Percentiles rank a stretch among this genome's conserved stretches.
These are phyloP conservation scores for Stictocephala bisonia DNA, from an alignment of 2,888 invertebrate genomes.

Conservation along the genomic window DNA sequence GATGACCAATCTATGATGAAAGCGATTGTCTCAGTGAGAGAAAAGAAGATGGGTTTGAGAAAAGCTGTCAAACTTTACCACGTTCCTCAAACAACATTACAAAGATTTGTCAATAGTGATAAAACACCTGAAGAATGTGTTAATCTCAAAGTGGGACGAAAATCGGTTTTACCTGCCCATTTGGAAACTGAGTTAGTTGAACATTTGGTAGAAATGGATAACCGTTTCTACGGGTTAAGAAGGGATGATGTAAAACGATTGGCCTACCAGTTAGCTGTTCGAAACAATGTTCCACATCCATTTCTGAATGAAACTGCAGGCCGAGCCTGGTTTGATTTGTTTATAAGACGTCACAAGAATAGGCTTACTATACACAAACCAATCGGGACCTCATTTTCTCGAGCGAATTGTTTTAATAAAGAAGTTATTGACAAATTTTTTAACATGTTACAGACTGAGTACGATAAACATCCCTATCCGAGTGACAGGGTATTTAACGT, in stretches of 20 bases:
- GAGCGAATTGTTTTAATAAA: conserved; percentile 44
- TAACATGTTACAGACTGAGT: conserved; percentile 47
- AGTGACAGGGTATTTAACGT: conserved; percentile 59
- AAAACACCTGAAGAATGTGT: conserved; percentile 3
- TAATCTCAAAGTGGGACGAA: conserved; percentile 31
- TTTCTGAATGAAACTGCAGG: conserved; percentile 24
- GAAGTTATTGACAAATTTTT: conserved; percentile 42
- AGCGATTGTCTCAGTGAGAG: neutral
- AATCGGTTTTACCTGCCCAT: conserved; percentile 15
- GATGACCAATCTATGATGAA: conserved; percentile 14
- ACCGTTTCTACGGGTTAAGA: conserved; percentile 15
- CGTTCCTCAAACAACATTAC: conserved; percentile 15
- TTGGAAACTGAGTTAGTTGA: conserved; percentile 46
- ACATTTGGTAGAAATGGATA: conserved; percentile 37
- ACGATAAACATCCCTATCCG: too few relatives aligned
- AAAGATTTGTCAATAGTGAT: conserved; percentile 17
- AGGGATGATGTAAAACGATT: conserved; percentile 36
- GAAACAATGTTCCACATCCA: conserved; percentile 46
- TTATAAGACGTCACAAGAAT: conserved; percentile 42
- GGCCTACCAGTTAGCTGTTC: conserved; percentile 47
- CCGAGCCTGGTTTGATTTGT: conserved; percentile 42
- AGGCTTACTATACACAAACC: conserved; percentile 37
- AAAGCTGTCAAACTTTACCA: conserved; percentile 5
- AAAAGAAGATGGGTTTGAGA: conserved; percentile 32
- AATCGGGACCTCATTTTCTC: conserved; percentile 36